Evolutionary conservation across 2,888 invertebrate genomes (phyloP), one percentile per base, ranked within the genome.

Genomic region (Octonoba sinensis): DNA sequence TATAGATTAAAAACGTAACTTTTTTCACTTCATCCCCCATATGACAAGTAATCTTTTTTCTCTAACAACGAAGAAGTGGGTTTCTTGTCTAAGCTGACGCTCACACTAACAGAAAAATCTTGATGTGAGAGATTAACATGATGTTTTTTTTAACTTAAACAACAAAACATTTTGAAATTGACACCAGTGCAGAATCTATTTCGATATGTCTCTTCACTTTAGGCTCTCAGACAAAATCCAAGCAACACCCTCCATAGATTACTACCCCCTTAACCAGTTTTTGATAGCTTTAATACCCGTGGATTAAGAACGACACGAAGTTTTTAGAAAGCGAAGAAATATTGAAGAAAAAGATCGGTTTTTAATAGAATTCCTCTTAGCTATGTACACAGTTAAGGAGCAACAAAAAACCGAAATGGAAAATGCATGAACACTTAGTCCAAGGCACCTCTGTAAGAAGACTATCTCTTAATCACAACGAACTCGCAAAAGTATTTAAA

Each of bases 401-500:
- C 56, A 18, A 62, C 22, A 62, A 67, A 69, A 64, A 64, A 70
- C 62, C 22, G 12, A 64, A 36, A 20, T 44, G 22, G 18, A n/a
- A n/a, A 64, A 64, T 27, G 46, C 36, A 46, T 62, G 44, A 62
- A 62, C 44, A 62, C 62, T 62, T 44, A 46, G 62, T 44, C 46
- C 46, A 62, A 70, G 57, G n/a, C 59, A n/a, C 6, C 46, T 70
- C 54, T 59, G 66, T 49, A 36, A 36, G 36, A 36, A 71, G 36
- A 44, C 69, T 62, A 62, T 44, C 62, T 73, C 57, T 73, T 81
- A 81, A 81, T 81, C 79, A 62, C 73, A 64, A 44, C 46, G 20
- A 66, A 72, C 66, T 76, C 36, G 62, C 20, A 59, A 11, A 36
- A 79, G 73, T 67, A 73, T 81, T 81, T 81, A 66, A 81, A 81